Evolutionary conservation across 2,797 vertebrate species (phyloP), one percentile per base, ranked within the genome.

Genomic region (Pyrocephalus nanus): DNA sequence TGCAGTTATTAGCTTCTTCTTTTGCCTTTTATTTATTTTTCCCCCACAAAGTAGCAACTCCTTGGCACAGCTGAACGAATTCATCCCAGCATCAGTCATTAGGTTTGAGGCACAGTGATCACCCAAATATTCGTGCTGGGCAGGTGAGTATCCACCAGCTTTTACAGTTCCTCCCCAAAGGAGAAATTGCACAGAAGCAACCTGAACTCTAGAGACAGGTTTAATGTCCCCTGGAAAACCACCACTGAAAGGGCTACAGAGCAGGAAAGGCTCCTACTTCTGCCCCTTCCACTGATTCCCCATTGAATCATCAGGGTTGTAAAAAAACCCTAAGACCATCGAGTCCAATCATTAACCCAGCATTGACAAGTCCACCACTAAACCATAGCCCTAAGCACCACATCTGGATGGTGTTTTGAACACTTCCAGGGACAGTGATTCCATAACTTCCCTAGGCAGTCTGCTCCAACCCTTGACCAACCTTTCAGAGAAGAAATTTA

Each of bases 161-260:
- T 78, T 66, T 23, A 45, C 45, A 53, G 16, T 34, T 40, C 43
- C 43, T 53, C 21, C 51, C 40, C 15, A 48, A 48, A 47, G 30
- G 30, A 60, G 26, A 60, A 47, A 20, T 7, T 42, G 15, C 47
- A 53, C n/a, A 32, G 26, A 23, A 57, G 15, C 34, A 67, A 53
- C 15, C 4, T 6, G 8, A 20, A 30, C n/a, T 38, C 16, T 27
- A 47, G 12, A 64, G 25, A 47, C 11, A 60, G 10, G 5, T 65
- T 72, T 65, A 47, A 51, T 2, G 0, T 30, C 3, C 12, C 26
- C 5, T 36, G 15, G n/a, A 25, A 12, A 84, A 3, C 1, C 25
- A 51, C 8, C 29, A 32, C 45, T 34, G n/a, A 34, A 21, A 47
- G 45, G 53, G 17, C 20, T 53, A 30, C 21, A 60, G 60, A 20